Percentiles rank a stretch among this genome's conserved stretches.
These are phyloP conservation scores for Carollia perspicillata DNA, from an alignment of 2,113 vertebrate species.

Conservation along the genomic window DNA sequence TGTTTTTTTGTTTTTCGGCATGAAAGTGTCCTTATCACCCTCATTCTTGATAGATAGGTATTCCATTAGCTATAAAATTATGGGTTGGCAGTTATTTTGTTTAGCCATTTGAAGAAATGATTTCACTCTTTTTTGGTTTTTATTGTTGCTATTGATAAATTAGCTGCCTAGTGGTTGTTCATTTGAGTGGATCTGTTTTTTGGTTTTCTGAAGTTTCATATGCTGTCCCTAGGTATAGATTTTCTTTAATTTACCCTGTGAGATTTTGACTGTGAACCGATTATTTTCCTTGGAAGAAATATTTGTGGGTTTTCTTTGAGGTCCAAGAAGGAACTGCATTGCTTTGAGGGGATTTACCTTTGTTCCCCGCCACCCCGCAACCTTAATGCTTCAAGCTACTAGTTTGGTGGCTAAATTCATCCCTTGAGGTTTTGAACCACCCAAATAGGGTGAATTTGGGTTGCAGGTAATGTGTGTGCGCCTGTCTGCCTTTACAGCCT, in stretches of 20 bases:
- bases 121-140: background rate
- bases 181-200: background rate
- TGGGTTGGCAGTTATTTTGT: background rate
- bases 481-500: background rate
- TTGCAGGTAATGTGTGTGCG: background rate
- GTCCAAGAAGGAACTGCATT: background rate
- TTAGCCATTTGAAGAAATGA: background rate
- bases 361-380: background rate
- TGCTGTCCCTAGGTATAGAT: background rate
- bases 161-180: background rate
- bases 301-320: background rate
- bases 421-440: background rate
- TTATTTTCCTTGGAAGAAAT: slow-evolving; percentile 18
- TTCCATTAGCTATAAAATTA: background rate
- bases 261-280: background rate
- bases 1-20: background rate
- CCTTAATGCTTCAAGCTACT: background rate
- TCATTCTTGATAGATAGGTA: background rate
- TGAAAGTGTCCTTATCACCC: background rate
- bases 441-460: background rate
- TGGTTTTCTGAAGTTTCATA: background rate
- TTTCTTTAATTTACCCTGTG: background rate
- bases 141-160: background rate
- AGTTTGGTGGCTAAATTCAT: background rate
- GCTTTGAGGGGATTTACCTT: background rate